Percentiles rank a stretch among this genome's conserved stretches.
These are phyloP conservation scores for Ascaphus truei DNA, from an alignment of 2,113 vertebrate genomes.

Conservation along the genomic window DNA sequence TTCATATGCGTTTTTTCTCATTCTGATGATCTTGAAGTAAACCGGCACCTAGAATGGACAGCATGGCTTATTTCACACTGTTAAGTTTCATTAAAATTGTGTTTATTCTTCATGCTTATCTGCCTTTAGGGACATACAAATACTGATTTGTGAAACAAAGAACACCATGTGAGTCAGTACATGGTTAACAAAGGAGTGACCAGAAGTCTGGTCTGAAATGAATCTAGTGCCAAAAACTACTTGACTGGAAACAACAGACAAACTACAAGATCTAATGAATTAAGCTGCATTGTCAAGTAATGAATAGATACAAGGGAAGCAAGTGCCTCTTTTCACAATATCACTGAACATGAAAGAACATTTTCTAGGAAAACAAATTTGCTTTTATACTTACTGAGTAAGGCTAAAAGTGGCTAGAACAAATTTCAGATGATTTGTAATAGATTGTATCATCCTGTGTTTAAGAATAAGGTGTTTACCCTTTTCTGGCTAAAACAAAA, in stretches of 20 bases:
- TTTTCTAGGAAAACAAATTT: not conserved
- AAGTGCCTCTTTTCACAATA: not conserved
- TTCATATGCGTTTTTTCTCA: too few relatives aligned
- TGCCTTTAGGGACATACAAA: slow-evolving; percentile 43
- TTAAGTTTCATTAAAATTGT: too few relatives aligned
- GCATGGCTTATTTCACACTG: too few relatives aligned
- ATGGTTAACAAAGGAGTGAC: not conserved
- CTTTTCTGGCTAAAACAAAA: too few relatives aligned
- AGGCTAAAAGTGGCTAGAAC: not conserved
- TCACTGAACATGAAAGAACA: not conserved
- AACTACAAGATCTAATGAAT: slow-evolving; percentile 1
- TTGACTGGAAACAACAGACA: not conserved
- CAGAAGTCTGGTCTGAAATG: not conserved
- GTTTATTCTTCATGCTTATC: slow-evolving; percentile 49
- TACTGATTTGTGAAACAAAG: not conserved
- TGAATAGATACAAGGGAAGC: not conserved
- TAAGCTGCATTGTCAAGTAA: not conserved
- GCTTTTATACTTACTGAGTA: not conserved
- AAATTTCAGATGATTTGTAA: too few relatives aligned
- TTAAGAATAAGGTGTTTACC: too few relatives aligned
- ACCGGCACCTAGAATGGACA: too few relatives aligned
- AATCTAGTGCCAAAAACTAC: not conserved
- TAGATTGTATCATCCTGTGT: too few relatives aligned
- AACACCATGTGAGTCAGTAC: not conserved
- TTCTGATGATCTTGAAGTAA: too few relatives aligned